Conservation (phyloP, 2,888 invertebrate species). For the Holacanthella duospinosa region DNA sequence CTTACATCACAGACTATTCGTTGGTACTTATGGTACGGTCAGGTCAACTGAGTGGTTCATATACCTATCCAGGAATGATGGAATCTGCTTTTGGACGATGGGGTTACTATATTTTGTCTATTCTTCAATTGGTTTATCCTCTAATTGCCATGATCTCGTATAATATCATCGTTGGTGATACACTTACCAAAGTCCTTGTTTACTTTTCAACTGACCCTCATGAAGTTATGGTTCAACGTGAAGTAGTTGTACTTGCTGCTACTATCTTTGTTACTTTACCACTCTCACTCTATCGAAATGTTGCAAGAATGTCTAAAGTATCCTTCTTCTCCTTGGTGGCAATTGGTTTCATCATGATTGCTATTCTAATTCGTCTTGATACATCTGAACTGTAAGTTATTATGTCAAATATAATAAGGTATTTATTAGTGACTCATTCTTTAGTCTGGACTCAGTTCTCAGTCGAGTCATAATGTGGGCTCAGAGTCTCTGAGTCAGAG, state of each 20-base stretch:
- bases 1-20: slow-evolving; percentile 68
- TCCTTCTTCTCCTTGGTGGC: slow-evolving; percentile 59
- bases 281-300: slow-evolving; percentile 65
- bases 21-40: slow-evolving; percentile 64
- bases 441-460: too few relatives aligned
- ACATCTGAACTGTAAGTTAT: slow-evolving; percentile 37
- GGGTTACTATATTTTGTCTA: slow-evolving; percentile 63
- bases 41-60: slow-evolving; percentile 64
- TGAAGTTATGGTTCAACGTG: slow-evolving; percentile 51
- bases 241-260: slow-evolving; percentile 59
- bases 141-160: slow-evolving; percentile 80
- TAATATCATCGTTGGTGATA: slow-evolving; percentile 77
- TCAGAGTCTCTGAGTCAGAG: too few relatives aligned
- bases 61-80: slow-evolving; percentile 65
- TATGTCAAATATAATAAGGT: too few relatives aligned
- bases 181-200: slow-evolving; percentile 67
- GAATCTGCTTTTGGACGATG: slow-evolving; percentile 66
- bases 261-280: slow-evolving; percentile 66
- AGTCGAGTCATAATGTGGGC: too few relatives aligned
- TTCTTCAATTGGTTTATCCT: slow-evolving; percentile 70
- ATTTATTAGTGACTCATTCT: neutral
- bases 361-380: slow-evolving; percentile 52
- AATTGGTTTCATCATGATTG: slow-evolving; percentile 59
- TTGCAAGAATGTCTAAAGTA: slow-evolving; percentile 58
- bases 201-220: slow-evolving; percentile 52